A percentile compares a stretch with the other conserved stretches of the same genome.
Evolutionary conservation across 2,888 invertebrate species (phyloP).

Genomic region (Drosophila nr. fundita): DNA sequence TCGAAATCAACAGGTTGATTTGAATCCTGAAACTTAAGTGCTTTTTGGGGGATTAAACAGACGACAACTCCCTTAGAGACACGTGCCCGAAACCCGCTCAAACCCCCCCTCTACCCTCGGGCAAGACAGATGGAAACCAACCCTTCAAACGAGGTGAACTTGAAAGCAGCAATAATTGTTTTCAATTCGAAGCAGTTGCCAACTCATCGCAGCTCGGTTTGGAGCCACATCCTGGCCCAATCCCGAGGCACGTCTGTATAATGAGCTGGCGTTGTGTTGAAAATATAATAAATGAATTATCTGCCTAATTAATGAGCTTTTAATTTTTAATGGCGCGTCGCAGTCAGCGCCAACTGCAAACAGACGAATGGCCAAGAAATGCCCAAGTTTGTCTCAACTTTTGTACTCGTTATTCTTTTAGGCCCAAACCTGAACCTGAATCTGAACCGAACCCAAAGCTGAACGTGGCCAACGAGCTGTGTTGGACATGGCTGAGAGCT

Average conservation of each 20-base stretch:
- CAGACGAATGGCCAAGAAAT: constrained; percentile 45
- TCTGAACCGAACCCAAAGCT: constrained; percentile 10
- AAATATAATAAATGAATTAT: constrained; percentile 84
- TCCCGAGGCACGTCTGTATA: constrained; percentile 40
- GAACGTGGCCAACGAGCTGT: constrained; percentile 2
- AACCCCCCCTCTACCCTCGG: background rate
- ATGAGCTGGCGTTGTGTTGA: constrained; percentile 81
- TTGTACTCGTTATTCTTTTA: constrained; percentile 52
- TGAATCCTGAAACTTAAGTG: constrained; percentile 61
- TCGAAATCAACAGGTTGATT: constrained; percentile 64
- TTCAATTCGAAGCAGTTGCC: constrained; percentile 74
- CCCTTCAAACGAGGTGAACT: constrained; percentile 19
- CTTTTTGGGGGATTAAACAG: constrained; percentile 61
- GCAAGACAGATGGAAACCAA: constrained; percentile 23
- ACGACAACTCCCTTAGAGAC: constrained; percentile 57
- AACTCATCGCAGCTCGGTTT: constrained; percentile 9
- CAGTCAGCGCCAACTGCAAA: constrained; percentile 46
- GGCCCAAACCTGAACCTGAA: constrained; percentile 5
- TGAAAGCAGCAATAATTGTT: constrained; percentile 71
- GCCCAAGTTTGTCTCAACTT: constrained; percentile 52
- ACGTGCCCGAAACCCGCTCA: constrained; percentile 52
- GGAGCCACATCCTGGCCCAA: constrained; percentile 35
- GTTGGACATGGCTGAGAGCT: constrained; percentile 31
- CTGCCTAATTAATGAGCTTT: constrained; percentile 84
- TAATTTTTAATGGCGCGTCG: constrained; percentile 82